phyloP scores from a whole-genome alignment of 2,797 vertebrate species.

The Peromyscus eremicus region DNA sequence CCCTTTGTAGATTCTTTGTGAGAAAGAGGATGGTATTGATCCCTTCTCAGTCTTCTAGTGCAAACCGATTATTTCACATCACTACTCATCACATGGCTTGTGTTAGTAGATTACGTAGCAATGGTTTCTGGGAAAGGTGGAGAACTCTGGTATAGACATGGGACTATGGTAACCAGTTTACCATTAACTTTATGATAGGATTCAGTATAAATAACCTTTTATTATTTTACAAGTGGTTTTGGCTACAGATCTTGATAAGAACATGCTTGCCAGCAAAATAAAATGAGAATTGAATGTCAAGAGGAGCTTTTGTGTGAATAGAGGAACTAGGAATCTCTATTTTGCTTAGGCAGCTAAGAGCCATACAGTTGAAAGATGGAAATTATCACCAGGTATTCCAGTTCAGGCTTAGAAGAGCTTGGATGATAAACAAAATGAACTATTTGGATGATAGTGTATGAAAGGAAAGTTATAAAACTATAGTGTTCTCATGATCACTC shows the following conservation, averaged over 20 bases:
- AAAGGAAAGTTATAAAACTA: conserved; percentile 41
- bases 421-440: conserved; percentile 25
- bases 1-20: background rate
- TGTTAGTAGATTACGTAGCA: background rate
- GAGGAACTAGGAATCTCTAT: background rate
- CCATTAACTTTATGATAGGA: background rate
- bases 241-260: conserved; percentile 25
- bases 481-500: conserved; percentile 10
- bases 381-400: background rate
- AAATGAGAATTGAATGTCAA: conserved; percentile 48
- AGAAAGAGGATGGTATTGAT: background rate
- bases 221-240: conserved; percentile 38
- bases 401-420: conserved; percentile 36
- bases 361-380: background rate
- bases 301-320: background rate
- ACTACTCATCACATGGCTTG: background rate
- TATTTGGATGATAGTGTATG: conserved; percentile 25
- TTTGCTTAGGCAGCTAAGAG: conserved; percentile 26
- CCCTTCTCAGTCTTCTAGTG: background rate
- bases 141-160: conserved; percentile 2
- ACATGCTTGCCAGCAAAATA: conserved; percentile 5
- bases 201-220: conserved; percentile 19
- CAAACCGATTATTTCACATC: conserved; percentile 1
- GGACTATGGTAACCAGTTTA: background rate
- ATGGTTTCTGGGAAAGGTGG: background rate